Conservation (phyloP, 2,113 vertebrate species). For the Microcebus ravelobensis region DNA sequence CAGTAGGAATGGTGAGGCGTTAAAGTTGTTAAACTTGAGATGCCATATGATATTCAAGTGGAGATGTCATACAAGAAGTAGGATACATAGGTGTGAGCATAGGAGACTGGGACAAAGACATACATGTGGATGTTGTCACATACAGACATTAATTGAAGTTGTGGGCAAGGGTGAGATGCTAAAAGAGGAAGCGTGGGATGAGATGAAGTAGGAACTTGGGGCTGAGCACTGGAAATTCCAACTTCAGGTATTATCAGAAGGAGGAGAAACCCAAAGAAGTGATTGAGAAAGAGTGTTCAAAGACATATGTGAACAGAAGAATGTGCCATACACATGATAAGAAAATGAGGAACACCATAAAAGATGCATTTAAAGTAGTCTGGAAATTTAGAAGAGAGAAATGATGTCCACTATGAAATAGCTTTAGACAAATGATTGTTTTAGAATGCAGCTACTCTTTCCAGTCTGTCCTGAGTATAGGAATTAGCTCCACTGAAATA, state of each 20-base stretch:
- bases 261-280: background rate
- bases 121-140: background rate
- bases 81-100: background rate
- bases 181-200: background rate
- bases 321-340: background rate
- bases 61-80: background rate
- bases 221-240: background rate
- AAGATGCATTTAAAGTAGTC: background rate
- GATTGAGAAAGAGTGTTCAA: background rate
- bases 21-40: conserved; percentile 9
- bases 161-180: background rate
- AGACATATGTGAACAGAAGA: background rate
- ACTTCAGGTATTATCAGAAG: background rate
- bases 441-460: background rate
- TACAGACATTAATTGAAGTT: background rate
- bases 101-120: conserved; percentile 11
- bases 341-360: background rate
- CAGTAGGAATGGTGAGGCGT: background rate
- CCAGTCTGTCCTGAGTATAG: background rate
- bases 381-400: background rate
- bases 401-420: background rate
- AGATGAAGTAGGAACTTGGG: background rate
- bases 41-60: background rate
- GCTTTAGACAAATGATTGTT: background rate
- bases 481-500: background rate